A percentile compares a stretch with the other conserved stretches of the same genome.
These are phyloP conservation scores for Zosterops borbonicus DNA, from an alignment of 2,113 vertebrate genomes.

Conservation along the genomic window DNA sequence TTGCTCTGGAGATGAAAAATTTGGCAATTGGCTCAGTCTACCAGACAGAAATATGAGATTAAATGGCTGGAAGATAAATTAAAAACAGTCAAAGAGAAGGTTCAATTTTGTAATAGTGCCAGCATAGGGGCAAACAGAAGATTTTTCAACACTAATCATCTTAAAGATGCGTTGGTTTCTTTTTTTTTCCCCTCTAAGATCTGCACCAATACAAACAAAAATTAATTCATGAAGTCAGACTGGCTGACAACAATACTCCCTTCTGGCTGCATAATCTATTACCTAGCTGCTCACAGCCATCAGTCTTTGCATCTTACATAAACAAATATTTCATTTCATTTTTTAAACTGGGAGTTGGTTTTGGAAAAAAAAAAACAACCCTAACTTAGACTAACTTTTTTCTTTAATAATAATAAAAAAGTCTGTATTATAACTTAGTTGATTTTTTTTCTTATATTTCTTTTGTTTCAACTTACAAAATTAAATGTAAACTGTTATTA, in stretches of 20 bases:
- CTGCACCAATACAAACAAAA: conserved; percentile 1
- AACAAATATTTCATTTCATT: neutral
- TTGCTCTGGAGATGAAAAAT: neutral
- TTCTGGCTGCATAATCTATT: conserved; percentile 17
- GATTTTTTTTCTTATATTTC: neutral
- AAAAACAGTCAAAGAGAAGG: neutral
- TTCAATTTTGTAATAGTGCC: neutral
- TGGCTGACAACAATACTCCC: neutral
- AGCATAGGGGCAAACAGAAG: neutral
- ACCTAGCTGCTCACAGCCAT: neutral
- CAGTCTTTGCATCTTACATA: neutral
- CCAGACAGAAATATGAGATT: conserved; percentile 42
- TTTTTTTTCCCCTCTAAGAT: neutral
- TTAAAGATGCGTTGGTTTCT: neutral
- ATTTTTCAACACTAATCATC: conserved; percentile 16
- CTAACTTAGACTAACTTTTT: neutral
- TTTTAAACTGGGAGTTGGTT: neutral
- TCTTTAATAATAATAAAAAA: neutral
- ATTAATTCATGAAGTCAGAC: conserved; percentile 32
- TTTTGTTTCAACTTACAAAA: neutral
- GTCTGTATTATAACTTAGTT: neutral
- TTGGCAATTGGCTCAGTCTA: neutral
- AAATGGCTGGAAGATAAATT: conserved; percentile 34
- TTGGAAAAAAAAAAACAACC: neutral
- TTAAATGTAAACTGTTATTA: neutral